phyloP scores from a whole-genome alignment of 2,888 invertebrate genomes.

The Dicranocentrus wangi region DNA sequence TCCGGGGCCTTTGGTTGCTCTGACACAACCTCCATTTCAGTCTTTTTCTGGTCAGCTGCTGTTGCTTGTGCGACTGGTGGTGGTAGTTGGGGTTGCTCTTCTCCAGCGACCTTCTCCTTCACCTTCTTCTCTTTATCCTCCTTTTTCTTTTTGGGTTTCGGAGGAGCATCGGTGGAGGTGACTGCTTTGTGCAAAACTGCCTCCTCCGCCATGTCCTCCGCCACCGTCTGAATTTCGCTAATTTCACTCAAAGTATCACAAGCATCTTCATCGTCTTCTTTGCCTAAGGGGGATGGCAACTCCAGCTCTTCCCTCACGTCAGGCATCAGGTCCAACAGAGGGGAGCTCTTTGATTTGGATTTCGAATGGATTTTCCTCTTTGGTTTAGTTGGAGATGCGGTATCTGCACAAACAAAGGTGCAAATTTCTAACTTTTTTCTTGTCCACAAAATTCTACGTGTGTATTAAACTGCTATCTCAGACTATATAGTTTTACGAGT shows the following conservation, averaged over 20 bases:
- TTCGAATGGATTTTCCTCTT: constrained; percentile 64
- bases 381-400: constrained; percentile 50
- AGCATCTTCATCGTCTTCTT: constrained; percentile 60
- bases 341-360: constrained; percentile 70
- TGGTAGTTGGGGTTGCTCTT: background rate
- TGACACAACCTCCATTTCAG: background rate
- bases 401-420: background rate
- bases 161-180: constrained; percentile 80
- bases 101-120: constrained; percentile 67
- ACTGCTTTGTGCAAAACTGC: constrained; percentile 78
- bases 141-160: constrained; percentile 75
- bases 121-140: constrained; percentile 80
- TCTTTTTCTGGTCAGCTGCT: constrained; percentile 9
- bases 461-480: too few species aligned
- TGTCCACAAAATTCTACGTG: background rate
- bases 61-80: background rate
- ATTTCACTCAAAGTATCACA: constrained; percentile 72
- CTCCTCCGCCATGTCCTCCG: constrained; percentile 63
- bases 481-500: background rate
- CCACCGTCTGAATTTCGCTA: constrained; percentile 71
- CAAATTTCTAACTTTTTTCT: too few species aligned
- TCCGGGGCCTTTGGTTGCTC: constrained; percentile 32
- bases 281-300: constrained; percentile 44
- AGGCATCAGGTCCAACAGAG: constrained; percentile 79
- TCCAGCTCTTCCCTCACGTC: constrained; percentile 78